phyloP scores from a whole-genome alignment of 2,888 invertebrate species.

The Hybos culiciformis region DNA sequence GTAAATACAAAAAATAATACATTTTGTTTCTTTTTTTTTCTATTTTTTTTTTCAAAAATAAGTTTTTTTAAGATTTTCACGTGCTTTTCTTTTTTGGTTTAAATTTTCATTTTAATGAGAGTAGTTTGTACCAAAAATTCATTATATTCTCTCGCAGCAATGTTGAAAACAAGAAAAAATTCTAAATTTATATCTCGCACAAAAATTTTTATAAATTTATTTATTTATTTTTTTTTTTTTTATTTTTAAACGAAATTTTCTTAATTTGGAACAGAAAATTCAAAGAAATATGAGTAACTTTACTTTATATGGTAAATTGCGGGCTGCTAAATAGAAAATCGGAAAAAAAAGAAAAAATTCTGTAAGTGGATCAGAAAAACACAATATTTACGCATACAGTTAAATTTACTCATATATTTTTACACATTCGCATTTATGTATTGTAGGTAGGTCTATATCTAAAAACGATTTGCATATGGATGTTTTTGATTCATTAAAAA shows the following conservation, averaged over 20 bases:
- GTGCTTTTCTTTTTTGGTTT: neutral
- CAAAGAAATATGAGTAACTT: conserved; percentile 53
- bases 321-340: no score
- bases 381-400: no score
- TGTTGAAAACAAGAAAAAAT: neutral
- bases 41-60: no score
- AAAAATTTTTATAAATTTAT: neutral
- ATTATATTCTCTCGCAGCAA: neutral
- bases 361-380: no score
- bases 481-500: no score
- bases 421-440: no score
- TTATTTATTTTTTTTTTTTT: neutral
- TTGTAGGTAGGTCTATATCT: no score
- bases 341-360: no score
- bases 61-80: neutral
- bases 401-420: no score
- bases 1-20: no score
- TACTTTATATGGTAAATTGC: conserved; percentile 53
- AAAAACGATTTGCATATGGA: no score
- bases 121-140: neutral
- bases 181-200: neutral
- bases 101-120: neutral
- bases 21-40: no score
- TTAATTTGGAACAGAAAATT: conserved; percentile 43
- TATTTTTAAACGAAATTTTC: conserved; percentile 35